Evolutionary conservation across 1,140 invertebrate species (phyloP).

Genomic region (Micrasema longulum): DNA sequence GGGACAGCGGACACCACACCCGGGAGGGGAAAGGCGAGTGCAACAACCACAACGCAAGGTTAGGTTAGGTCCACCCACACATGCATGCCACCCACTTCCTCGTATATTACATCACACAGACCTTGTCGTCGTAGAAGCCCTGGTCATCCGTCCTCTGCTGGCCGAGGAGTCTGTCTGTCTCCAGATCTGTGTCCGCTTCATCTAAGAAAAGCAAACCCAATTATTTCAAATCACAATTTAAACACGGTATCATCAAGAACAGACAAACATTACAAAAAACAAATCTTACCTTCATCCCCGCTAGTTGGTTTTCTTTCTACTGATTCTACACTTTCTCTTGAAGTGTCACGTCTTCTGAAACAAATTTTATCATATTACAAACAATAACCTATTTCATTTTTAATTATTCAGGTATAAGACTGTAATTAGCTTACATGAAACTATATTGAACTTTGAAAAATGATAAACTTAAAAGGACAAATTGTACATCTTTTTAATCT

Average conservation of each 20-base stretch:
- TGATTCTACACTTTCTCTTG: conserved; percentile 66
- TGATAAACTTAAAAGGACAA: no score
- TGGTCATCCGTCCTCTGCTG: conserved; percentile 91
- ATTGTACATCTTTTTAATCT: no score
- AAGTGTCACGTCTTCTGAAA: conserved; percentile 65
- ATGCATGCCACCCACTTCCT: conserved; percentile 39
- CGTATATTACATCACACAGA: conserved; percentile 6
- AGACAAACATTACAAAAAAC: background rate
- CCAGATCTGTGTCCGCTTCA: conserved; percentile 89
- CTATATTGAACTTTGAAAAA: no score
- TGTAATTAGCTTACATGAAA: no score
- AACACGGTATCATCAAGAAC: background rate
- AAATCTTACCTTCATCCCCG: conserved; percentile 63
- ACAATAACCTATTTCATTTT: no score
- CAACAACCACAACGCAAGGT: background rate
- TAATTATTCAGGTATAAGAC: no score
- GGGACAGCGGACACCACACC: background rate
- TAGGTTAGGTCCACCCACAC: background rate
- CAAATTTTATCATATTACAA: conserved; percentile 43
- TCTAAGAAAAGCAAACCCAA: conserved; percentile 65
- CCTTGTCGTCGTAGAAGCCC: conserved; percentile 91
- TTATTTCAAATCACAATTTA: conserved; percentile 33
- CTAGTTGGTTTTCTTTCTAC: conserved; percentile 64
- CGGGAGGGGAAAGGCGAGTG: background rate
- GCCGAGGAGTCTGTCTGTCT: conserved; percentile 89